phyloP scores from a whole-genome alignment of 2,888 invertebrate genomes.

The Caenorhabditis zanzibari region DNA sequence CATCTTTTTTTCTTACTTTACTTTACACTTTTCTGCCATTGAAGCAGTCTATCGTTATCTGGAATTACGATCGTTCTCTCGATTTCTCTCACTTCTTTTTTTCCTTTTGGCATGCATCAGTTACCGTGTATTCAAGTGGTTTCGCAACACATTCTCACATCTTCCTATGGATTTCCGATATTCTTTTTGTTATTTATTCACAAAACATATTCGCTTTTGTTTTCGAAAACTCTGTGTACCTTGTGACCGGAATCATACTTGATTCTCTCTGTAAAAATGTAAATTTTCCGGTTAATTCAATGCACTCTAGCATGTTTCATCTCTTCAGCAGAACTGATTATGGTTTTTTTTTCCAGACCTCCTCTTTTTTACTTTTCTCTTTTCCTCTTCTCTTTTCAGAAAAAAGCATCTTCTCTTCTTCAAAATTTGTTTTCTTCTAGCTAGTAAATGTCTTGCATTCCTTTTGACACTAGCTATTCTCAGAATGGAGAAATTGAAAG shows the following conservation, averaged over 20 bases:
- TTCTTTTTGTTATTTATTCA: not conserved
- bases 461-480: not conserved
- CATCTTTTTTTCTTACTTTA: constrained; percentile 38
- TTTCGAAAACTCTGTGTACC: not conserved
- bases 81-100: constrained; percentile 20
- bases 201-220: not conserved
- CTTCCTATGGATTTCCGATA: constrained; percentile 3
- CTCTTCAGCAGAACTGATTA: not conserved
- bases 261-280: constrained; percentile 10
- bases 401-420: constrained; percentile 5
- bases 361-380: not conserved
- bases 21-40: constrained; percentile 46
- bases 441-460: not conserved
- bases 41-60: constrained; percentile 47
- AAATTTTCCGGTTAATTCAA: not conserved
- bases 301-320: not conserved
- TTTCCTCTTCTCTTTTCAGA: not conserved
- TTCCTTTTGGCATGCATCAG: constrained; percentile 32
- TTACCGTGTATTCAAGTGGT: constrained; percentile 31
- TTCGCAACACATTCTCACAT: constrained; percentile 49
- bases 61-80: constrained; percentile 50
- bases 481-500: too few species aligned
- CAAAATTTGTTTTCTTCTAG: not conserved
- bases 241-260: not conserved
- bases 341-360: constrained; percentile 16